A percentile compares a stretch with the other conserved stretches of the same genome.
Evolutionary conservation across 2,797 vertebrate genomes (phyloP).

Genomic region (Otus scops): DNA sequence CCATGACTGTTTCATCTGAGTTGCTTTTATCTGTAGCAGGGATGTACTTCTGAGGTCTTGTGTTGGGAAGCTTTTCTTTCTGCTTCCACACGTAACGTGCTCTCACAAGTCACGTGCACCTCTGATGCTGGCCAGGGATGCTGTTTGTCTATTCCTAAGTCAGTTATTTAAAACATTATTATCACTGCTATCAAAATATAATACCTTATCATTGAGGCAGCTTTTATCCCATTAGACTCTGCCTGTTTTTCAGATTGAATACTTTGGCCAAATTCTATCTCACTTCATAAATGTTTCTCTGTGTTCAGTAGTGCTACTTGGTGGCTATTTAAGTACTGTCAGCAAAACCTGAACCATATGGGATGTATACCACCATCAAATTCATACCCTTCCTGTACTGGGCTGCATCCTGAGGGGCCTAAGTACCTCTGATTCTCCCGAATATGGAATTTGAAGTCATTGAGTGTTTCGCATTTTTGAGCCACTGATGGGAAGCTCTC

Average conservation of each 20-base stretch:
- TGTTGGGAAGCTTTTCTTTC: background rate
- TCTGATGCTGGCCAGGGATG: background rate
- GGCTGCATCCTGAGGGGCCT: background rate
- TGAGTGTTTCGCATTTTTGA: background rate
- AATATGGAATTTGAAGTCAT: background rate
- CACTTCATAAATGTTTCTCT: background rate
- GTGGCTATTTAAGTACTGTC: background rate
- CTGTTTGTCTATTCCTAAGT: background rate
- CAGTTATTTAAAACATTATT: background rate
- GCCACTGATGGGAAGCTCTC: background rate
- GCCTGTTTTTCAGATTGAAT: background rate
- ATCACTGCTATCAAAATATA: background rate
- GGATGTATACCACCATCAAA: background rate
- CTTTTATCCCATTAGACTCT: background rate
- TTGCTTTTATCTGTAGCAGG: slow-evolving; percentile 11
- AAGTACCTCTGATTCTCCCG: background rate
- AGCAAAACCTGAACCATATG: background rate
- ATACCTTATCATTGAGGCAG: background rate
- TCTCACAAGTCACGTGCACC: background rate
- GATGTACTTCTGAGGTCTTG: background rate
- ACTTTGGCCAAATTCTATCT: background rate
- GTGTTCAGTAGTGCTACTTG: background rate
- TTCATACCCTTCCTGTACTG: background rate
- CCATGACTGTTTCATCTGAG: background rate
- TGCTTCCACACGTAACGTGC: background rate